These are phyloP conservation scores for Salminus brasiliensis DNA, from an alignment of 2,113 vertebrate species.

Conservation along the genomic window DNA sequence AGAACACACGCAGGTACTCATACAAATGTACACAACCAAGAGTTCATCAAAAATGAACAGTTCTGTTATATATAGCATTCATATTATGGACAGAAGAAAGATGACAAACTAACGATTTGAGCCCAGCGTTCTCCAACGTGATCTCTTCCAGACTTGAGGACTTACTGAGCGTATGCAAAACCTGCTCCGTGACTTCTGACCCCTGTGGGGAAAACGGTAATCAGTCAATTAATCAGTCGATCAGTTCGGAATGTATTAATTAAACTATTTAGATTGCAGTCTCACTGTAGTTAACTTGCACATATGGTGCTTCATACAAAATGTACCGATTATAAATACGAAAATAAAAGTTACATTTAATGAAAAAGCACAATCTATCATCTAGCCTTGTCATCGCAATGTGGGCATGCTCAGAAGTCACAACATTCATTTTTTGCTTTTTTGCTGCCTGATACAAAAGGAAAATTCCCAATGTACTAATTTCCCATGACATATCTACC, in stretches of 20 bases:
- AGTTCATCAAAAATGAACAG: no score
- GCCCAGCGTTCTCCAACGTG: conserved; percentile 88
- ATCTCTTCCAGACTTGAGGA: conserved; percentile 90
- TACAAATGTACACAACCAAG: neutral
- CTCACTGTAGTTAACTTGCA: neutral
- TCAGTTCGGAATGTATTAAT: neutral
- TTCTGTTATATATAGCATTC: no score
- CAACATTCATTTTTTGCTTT: no score
- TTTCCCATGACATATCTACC: no score
- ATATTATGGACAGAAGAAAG: neutral
- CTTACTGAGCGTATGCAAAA: conserved; percentile 88
- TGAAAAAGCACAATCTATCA: no score
- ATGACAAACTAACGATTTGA: conserved; percentile 83
- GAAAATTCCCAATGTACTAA: no score
- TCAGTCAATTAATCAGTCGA: neutral
- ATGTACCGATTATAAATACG: no score
- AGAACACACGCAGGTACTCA: neutral
- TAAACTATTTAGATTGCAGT: neutral
- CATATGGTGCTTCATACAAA: neutral
- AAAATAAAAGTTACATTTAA: no score
- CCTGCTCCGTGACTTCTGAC: conserved; percentile 90
- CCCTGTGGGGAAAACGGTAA: conserved; percentile 69
- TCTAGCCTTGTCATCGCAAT: no score
- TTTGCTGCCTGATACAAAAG: no score
- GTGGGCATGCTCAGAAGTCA: no score